Evolutionary conservation across 2,797 vertebrate species (phyloP).

Genomic region (Sebastes paucispinis): DNA sequence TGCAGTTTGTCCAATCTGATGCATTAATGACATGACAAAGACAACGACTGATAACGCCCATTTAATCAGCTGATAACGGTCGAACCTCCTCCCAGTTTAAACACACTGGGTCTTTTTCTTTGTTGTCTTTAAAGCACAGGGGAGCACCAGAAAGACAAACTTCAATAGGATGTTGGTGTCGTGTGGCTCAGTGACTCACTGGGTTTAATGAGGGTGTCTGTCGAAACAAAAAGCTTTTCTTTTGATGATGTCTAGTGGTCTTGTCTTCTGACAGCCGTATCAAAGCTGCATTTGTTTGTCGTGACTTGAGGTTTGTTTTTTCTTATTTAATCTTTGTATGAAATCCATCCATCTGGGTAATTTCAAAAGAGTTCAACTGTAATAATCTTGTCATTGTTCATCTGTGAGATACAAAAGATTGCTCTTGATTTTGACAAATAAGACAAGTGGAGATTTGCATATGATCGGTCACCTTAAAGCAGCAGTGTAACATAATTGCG

Average conservation of each 20-base stretch:
- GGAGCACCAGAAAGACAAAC: conserved; percentile 13
- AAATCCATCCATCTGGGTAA: not conserved
- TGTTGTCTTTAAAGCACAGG: conserved; percentile 17
- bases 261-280: conserved; percentile 27
- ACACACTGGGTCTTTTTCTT: not conserved
- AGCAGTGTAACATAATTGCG: too few species aligned
- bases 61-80: too few species aligned
- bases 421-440: not conserved
- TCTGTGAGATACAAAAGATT: not conserved
- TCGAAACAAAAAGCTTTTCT: conserved; percentile 37
- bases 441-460: not conserved
- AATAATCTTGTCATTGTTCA: not conserved
- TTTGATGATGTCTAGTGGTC: conserved; percentile 35
- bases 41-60: too few species aligned
- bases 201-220: conserved; percentile 48
- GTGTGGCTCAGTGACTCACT: conserved; percentile 40
- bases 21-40: too few species aligned
- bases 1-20: too few species aligned
- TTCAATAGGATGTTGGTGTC: conserved; percentile 18
- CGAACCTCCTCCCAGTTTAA: not conserved
- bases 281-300: conserved; percentile 28
- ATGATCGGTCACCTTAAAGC: not conserved
- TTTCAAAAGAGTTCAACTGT: not conserved
- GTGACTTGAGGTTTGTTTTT: not conserved
- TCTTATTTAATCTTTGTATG: conserved; percentile 15